phyloP scores from a whole-genome alignment of 2,888 invertebrate genomes.

The Gisinianus flammeolus region DNA sequence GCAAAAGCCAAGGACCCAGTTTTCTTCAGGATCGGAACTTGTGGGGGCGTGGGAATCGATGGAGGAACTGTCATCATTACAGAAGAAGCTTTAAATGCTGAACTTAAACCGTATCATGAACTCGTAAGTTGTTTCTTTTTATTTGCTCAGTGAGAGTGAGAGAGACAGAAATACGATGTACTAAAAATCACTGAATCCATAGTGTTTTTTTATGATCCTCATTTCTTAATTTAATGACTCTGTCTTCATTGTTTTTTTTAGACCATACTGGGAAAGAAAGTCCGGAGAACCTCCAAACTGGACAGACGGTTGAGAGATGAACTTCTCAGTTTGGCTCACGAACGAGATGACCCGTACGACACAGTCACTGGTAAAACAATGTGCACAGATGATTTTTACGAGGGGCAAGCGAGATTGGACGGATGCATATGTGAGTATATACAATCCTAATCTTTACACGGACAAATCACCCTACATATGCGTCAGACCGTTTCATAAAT shows the following conservation, averaged over 20 bases:
- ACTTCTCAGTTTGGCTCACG: constrained; percentile 74
- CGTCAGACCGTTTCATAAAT: no score
- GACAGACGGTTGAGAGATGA: constrained; percentile 82
- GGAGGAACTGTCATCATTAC: constrained; percentile 94
- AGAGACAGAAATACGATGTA: neutral
- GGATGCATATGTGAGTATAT: constrained; percentile 71
- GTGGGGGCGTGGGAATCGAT: constrained; percentile 90
- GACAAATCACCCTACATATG: no score
- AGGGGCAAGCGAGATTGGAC: constrained; percentile 94
- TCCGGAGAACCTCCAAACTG: constrained; percentile 81
- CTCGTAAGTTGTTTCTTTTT: constrained; percentile 68
- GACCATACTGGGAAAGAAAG: constrained; percentile 83
- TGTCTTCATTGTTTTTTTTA: constrained; percentile 60
- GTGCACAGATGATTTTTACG: constrained; percentile 98
- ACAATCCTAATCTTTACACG: neutral
- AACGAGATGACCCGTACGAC: constrained; percentile 79
- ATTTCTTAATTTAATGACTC: neutral
- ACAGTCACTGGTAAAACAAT: constrained; percentile 90
- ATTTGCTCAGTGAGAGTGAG: neutral
- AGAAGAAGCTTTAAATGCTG: constrained; percentile 88
- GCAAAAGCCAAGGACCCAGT: constrained; percentile 85
- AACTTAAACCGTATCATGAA: constrained; percentile 79
- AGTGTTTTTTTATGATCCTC: neutral
- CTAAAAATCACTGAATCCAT: neutral
- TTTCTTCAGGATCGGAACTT: constrained; percentile 92